A percentile compares a stretch with the other conserved stretches of the same genome.
Conservation (phyloP, 2,797 vertebrate genomes). For the Botia kubotai region DNA sequence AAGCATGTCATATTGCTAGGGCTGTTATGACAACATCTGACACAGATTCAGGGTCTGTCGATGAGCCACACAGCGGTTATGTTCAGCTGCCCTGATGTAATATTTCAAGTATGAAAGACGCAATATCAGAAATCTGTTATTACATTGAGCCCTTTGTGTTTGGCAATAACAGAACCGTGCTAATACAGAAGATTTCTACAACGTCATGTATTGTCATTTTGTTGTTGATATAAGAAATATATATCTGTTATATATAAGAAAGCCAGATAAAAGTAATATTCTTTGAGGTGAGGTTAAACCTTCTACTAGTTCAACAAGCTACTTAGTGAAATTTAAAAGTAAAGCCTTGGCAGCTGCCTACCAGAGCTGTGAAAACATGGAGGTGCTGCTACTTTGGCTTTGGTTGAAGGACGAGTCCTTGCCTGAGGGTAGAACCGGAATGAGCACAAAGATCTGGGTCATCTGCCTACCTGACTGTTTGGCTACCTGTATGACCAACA, state of each 20-base stretch:
- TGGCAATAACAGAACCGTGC: conserved; percentile 8
- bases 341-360: conserved; percentile 56
- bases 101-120: conserved; percentile 7
- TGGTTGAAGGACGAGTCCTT: conserved; percentile 59
- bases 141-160: conserved; percentile 22
- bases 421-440: conserved; percentile 57
- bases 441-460: conserved; percentile 47
- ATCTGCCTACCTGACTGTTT: conserved; percentile 22
- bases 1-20: conserved; percentile 1
- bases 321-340: conserved; percentile 41
- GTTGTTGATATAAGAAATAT: not conserved
- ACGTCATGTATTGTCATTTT: not conserved
- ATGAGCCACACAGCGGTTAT: not conserved
- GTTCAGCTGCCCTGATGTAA: conserved; percentile 6
- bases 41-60: not conserved
- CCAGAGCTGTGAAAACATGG: conserved; percentile 67
- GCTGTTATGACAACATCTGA: conserved; percentile 23
- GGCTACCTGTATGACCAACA: not conserved
- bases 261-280: conserved; percentile 2
- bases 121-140: conserved; percentile 36
- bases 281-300: conserved; percentile 45
- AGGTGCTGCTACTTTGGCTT: conserved; percentile 56
- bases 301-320: not conserved
- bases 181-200: not conserved
- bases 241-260: not conserved